Percentiles rank a stretch among this genome's conserved stretches.
Conservation (phyloP, 2,113 vertebrate species). For the Erythrolamprus reginae region DNA sequence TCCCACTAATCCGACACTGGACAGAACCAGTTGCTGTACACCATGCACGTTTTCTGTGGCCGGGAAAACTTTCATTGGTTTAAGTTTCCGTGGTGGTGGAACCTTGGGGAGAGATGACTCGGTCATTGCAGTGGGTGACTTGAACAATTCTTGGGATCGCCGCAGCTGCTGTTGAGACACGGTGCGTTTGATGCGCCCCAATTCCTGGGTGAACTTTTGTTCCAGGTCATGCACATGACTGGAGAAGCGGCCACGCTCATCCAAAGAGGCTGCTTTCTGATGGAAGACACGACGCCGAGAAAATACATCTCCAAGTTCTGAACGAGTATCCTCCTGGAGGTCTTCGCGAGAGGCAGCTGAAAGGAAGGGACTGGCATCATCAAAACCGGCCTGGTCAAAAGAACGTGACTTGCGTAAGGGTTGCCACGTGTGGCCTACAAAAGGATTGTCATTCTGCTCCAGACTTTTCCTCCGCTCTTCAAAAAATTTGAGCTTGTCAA, state of each 20-base stretch:
- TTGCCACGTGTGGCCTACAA: slow-evolving; percentile 78
- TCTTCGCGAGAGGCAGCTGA: slow-evolving; percentile 83
- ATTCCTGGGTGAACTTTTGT: slow-evolving; percentile 89
- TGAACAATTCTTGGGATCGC: slow-evolving; percentile 74
- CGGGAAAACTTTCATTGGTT: slow-evolving; percentile 29
- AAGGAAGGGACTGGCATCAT: slow-evolving; percentile 63
- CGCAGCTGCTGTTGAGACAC: slow-evolving; percentile 76
- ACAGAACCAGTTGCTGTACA: slow-evolving; percentile 56
- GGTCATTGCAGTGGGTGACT: slow-evolving; percentile 63
- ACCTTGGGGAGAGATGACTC: slow-evolving; percentile 47
- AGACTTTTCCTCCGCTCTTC: slow-evolving; percentile 88
- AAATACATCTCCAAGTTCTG: slow-evolving; percentile 69
- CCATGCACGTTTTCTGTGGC: slow-evolving; percentile 38
- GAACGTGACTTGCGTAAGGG: slow-evolving; percentile 87
- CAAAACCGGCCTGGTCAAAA: slow-evolving; percentile 81
- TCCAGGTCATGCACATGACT: slow-evolving; percentile 86
- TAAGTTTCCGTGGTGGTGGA: slow-evolving; percentile 45
- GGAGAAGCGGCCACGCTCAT: slow-evolving; percentile 82
- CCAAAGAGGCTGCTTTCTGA: slow-evolving; percentile 89
- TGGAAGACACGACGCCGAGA: slow-evolving; percentile 82
- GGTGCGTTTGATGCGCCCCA: slow-evolving; percentile 88
- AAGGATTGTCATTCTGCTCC: slow-evolving; percentile 82
- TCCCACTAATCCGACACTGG: slow-evolving; percentile 59
- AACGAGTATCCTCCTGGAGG: slow-evolving; percentile 71
- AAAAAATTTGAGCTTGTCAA: slow-evolving; percentile 87